A percentile compares a stretch with the other conserved stretches of the same genome.
These are phyloP conservation scores for Vidua macroura DNA, from an alignment of 2,113 vertebrate species.

Conservation along the genomic window DNA sequence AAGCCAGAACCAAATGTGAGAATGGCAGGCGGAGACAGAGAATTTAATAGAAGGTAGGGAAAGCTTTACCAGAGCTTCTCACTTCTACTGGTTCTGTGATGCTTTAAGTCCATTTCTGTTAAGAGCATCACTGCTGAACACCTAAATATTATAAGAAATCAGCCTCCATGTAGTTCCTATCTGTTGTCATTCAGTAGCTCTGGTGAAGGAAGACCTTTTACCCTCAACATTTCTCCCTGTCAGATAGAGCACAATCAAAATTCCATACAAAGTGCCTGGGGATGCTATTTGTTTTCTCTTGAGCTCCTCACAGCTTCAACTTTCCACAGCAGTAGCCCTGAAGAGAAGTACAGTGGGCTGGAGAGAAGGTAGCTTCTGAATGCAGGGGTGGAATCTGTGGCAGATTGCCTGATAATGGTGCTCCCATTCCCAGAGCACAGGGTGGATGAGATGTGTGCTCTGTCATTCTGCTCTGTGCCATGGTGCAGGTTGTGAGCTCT, in stretches of 20 bases:
- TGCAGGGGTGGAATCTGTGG: neutral
- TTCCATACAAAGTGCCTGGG: neutral
- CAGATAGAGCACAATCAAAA: neutral
- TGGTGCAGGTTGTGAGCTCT: neutral
- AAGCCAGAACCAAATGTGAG: neutral
- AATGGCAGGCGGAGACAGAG: neutral
- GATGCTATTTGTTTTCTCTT: neutral
- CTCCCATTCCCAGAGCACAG: neutral
- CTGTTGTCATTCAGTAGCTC: neutral
- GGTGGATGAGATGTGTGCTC: neutral
- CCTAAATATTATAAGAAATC: neutral
- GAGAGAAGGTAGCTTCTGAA: neutral
- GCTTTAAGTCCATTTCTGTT: neutral
- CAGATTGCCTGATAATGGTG: neutral
- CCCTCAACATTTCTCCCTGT: neutral
- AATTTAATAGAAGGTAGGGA: neutral
- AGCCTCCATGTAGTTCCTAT: neutral
- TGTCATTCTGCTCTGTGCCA: neutral
- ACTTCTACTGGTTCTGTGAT: neutral
- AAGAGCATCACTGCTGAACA: neutral
- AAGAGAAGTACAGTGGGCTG: neutral
- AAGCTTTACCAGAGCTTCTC: neutral
- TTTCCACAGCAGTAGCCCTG: neutral
- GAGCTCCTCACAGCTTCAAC: neutral
- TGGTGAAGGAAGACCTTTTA: neutral